Evolutionary conservation across 2,797 vertebrate species (phyloP), one percentile per base, ranked within the genome.

Genomic region (Peromyscus nudipes): DNA sequence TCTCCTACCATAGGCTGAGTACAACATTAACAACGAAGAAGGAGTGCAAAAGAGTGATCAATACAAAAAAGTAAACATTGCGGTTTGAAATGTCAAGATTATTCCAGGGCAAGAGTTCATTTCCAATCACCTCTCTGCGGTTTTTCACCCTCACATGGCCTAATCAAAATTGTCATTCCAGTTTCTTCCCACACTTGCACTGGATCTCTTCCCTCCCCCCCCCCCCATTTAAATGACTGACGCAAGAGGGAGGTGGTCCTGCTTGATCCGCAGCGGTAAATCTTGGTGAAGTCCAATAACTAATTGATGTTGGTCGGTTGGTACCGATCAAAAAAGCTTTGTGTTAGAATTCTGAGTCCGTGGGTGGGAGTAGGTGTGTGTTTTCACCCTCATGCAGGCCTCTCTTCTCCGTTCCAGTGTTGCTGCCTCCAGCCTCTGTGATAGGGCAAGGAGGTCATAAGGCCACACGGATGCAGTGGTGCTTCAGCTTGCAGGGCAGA

Each of bases 401-500:
- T 98, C 98, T 98, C 98, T 43, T 95, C 97, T 97, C 98, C 98
- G 4, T 97, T 98, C 98, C 98, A 98, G 98, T 98, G 98, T 98
- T 97, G 86, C 96, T 69, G 97, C 98, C 98, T 98, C 98, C 77
- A 55, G 94, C 90, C 96, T 91, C 92, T 12, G 94, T 64, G 75
- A 97, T 92, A 97, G 96, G 97, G 94, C 96, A 98, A 25, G 97
- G 98, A 97, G 98, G 99, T 99, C 99, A 99, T 99, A 99, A 99
- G 99, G 99, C 99, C 99, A 99, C 99, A 60, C 99, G 99, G 98
- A 99, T 99, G 98, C 99, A 99, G 97, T 99, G 99, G 98, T 99
- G 99, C 98, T 99, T 99, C 97, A 99, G 99, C 98, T 99, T 99
- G 99, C 99, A 99, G 97, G 99, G 99, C 98, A 99, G 99, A 96